phyloP scores from a whole-genome alignment of 2,113 vertebrate species.

The Triplophysa dalaica region DNA sequence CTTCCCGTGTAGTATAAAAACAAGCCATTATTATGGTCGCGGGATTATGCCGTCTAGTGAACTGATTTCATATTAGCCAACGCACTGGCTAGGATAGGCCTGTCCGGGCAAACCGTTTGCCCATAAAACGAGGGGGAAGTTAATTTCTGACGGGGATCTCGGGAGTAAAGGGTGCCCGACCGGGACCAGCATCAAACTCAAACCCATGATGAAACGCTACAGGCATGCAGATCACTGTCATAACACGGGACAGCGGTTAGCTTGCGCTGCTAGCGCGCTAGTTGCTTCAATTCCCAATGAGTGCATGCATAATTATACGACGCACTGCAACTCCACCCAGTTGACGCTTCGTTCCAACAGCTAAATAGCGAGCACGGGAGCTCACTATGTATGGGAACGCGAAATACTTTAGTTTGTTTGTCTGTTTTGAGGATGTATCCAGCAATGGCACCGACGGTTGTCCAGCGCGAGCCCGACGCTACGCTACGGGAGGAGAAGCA shows the following conservation, averaged over 20 bases:
- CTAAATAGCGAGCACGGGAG: neutral
- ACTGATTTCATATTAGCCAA: slow-evolving; percentile 4
- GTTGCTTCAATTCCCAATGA: neutral
- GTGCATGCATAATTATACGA: slow-evolving; percentile 39
- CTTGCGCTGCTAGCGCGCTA: slow-evolving; percentile 12
- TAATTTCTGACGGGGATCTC: neutral
- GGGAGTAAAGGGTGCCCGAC: neutral
- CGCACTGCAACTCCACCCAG: slow-evolving; percentile 45
- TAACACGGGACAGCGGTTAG: slow-evolving; percentile 35
- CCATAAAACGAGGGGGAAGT: slow-evolving; percentile 1
- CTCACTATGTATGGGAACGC: neutral
- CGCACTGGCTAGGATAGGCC: slow-evolving; percentile 20
- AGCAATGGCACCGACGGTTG: neutral
- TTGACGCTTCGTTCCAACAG: neutral
- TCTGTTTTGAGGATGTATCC: neutral
- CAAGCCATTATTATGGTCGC: neutral
- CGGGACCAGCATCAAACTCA: neutral
- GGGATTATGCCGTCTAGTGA: neutral
- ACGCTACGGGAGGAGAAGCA: neutral
- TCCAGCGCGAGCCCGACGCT: slow-evolving; percentile 12
- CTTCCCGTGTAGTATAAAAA: neutral
- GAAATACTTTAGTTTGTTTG: neutral
- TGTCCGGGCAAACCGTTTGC: slow-evolving; percentile 12
- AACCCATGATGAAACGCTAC: slow-evolving; percentile 2
- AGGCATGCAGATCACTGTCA: slow-evolving; percentile 15